Evolutionary conservation across 2,888 invertebrate genomes (phyloP).

Genomic region (Pheosia tremula): DNA sequence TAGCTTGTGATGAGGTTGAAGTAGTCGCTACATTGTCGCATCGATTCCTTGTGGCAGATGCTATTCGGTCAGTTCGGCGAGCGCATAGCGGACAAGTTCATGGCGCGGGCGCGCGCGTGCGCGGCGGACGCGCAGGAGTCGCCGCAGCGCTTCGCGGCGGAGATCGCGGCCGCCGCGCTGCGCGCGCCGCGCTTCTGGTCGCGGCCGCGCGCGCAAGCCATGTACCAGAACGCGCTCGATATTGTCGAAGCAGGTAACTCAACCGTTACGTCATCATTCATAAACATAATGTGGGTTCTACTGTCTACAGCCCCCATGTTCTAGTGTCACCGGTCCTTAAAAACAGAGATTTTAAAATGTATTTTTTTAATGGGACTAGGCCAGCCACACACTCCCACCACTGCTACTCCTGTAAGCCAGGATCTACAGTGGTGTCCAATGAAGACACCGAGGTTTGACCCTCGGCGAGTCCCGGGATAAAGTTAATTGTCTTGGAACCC

Average conservation of each 20-base stretch:
- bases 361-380: too few relatives aligned
- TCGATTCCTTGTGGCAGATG: conserved; percentile 62
- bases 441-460: too few relatives aligned
- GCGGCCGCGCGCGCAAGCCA: conserved; percentile 82
- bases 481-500: too few relatives aligned
- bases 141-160: conserved; percentile 92
- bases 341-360: too few relatives aligned
- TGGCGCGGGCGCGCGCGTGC: conserved; percentile 87
- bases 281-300: not conserved
- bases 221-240: conserved; percentile 87
- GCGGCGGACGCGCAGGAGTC: conserved; percentile 89
- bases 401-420: too few relatives aligned
- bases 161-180: conserved; percentile 89
- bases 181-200: conserved; percentile 94
- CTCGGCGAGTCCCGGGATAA: too few relatives aligned
- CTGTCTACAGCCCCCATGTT: not conserved
- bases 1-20: too few relatives aligned
- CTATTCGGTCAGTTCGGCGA: conserved; percentile 92
- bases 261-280: not conserved
- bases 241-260: conserved; percentile 83
- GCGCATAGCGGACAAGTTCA: conserved; percentile 84
- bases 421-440: too few relatives aligned
- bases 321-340: too few relatives aligned
- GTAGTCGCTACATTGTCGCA: too few relatives aligned
- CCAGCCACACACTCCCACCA: too few relatives aligned